Percentiles rank a stretch among this genome's conserved stretches.
phyloP scores from a whole-genome alignment of 2,888 invertebrate species.

The Timema podura region DNA sequence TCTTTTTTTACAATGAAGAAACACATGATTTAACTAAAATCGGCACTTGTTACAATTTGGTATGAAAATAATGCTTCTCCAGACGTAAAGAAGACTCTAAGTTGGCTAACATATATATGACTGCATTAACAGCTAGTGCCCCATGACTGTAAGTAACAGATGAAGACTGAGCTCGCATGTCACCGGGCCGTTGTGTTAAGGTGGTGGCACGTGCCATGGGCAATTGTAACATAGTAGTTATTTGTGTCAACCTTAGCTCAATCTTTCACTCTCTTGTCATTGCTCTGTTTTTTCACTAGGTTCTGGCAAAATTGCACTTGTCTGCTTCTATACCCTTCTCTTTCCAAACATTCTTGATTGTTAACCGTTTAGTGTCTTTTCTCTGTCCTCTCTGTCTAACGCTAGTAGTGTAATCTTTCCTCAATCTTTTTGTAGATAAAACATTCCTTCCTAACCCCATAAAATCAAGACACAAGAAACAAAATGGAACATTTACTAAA shows the following conservation, averaged over 20 bases:
- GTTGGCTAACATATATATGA: too few relatives aligned
- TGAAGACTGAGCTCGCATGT: constrained; percentile 21
- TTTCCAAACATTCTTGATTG: constrained; percentile 13
- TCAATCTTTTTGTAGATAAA: background rate
- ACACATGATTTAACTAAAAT: background rate
- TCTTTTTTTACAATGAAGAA: constrained; percentile 4
- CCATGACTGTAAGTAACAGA: background rate
- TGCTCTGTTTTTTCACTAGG: constrained; percentile 31
- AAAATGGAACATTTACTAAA: too few relatives aligned
- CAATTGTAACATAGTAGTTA: constrained; percentile 27
- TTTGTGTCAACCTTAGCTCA: constrained; percentile 28
- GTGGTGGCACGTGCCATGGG: constrained; percentile 31
- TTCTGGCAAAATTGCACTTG: constrained; percentile 31
- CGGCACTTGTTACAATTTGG: too few relatives aligned
- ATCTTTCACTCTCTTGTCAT: constrained; percentile 30
- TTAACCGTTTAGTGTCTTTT: constrained; percentile 20
- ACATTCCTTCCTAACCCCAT: constrained; percentile 22
- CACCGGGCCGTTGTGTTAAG: constrained; percentile 29
- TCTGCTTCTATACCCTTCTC: constrained; percentile 28
- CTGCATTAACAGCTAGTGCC: too few relatives aligned
- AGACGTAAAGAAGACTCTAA: too few relatives aligned
- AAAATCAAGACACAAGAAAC: constrained; percentile 7
- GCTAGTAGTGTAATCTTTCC: constrained; percentile 23
- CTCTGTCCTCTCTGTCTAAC: constrained; percentile 23
- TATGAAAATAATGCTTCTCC: too few relatives aligned